These are phyloP conservation scores for Sebastes jordani DNA, from an alignment of 2,797 vertebrate species.

Conservation along the genomic window DNA sequence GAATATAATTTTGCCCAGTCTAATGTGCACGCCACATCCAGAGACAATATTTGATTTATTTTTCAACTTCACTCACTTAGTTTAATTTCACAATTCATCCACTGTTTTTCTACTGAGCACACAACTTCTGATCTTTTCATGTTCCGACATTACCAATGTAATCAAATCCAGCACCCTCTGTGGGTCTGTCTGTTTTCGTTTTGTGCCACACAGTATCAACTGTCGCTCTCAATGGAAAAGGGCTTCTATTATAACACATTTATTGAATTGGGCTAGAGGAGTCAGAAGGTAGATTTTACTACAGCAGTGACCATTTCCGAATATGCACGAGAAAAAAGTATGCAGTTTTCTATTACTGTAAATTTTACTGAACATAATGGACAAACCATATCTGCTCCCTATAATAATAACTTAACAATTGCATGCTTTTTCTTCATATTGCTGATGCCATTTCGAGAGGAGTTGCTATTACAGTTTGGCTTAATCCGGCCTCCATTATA, in stretches of 20 bases:
- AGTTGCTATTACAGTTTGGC: constrained; percentile 1
- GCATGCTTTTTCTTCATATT: constrained; percentile 27
- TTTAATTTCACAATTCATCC: constrained; percentile 72
- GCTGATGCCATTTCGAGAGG: constrained; percentile 6
- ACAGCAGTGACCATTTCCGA: not conserved
- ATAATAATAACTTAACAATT: constrained; percentile 16
- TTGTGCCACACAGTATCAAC: constrained; percentile 17
- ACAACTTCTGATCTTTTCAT: constrained; percentile 54
- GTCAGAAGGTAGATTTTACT: constrained; percentile 1
- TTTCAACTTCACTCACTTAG: constrained; percentile 67
- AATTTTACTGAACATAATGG: constrained; percentile 2
- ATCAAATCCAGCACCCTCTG: constrained; percentile 37
- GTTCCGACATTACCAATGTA: constrained; percentile 47
- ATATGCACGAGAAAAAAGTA: not conserved
- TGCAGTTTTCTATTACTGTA: not conserved
- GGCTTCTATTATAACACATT: constrained; percentile 11
- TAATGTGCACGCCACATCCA: constrained; percentile 72
- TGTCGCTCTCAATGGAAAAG: constrained; percentile 20
- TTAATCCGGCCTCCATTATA: constrained; percentile 24
- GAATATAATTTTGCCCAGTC: constrained; percentile 76
- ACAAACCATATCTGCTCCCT: not conserved
- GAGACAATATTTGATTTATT: constrained; percentile 81
- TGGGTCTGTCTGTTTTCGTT: constrained; percentile 21
- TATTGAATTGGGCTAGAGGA: constrained; percentile 16
- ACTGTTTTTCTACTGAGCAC: constrained; percentile 48